Conservation (phyloP, 2,888 invertebrate species). For the Chymomyza caudatula region DNA sequence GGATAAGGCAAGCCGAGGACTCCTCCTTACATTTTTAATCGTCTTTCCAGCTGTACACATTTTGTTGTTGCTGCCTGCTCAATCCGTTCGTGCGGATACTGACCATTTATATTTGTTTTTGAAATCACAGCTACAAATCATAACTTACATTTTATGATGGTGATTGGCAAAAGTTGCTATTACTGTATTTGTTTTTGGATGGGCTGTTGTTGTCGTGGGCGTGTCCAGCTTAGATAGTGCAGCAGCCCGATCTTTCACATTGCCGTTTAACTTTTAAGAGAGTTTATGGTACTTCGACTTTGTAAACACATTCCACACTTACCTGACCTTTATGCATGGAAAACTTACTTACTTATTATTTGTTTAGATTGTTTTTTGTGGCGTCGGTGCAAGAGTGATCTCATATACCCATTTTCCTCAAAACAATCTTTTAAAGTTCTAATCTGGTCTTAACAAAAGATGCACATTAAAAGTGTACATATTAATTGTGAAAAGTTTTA, state of each 20-base stretch:
- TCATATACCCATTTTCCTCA: too few species aligned
- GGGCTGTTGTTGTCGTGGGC: conserved; percentile 41
- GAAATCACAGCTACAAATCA: conserved; percentile 72
- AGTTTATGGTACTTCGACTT: conserved; percentile 11
- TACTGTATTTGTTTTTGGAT: background rate
- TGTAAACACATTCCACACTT: conserved; percentile 40
- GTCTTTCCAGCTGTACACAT: conserved; percentile 6
- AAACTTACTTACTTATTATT: conserved; percentile 19
- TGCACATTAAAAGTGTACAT: too few species aligned
- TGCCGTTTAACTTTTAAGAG: conserved; percentile 15
- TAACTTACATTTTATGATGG: conserved; percentile 74
- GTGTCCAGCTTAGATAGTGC: conserved; percentile 36
- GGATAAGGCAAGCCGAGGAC: background rate
- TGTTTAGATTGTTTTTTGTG: conserved; percentile 32
- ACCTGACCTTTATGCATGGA: conserved; percentile 54
- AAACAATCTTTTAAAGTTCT: too few species aligned
- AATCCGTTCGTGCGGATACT: conserved; percentile 28
- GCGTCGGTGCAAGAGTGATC: too few species aligned
- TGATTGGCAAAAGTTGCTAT: conserved; percentile 57
- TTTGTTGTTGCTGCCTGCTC: conserved; percentile 41
- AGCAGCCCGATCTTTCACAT: background rate
- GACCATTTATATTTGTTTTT: conserved; percentile 65
- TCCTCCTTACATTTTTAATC: background rate
- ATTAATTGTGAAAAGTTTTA: too few species aligned
- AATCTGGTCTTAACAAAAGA: too few species aligned